Evolutionary conservation across 2,888 invertebrate genomes (phyloP).

Genomic region (Caenorhabditis plicata): DNA sequence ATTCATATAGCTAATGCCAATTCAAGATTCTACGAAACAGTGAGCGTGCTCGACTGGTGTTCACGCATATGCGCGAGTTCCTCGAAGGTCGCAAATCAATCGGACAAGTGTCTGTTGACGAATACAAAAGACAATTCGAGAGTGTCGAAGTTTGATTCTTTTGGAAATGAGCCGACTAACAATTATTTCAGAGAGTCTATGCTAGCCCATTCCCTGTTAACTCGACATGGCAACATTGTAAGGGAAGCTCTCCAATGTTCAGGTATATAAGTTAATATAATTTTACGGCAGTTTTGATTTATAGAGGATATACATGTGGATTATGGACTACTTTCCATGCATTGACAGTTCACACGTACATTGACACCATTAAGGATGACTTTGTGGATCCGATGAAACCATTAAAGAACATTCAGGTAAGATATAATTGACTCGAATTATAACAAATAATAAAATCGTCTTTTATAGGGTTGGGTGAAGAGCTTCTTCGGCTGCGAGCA

Average conservation of each 20-base stretch:
- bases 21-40: conserved; percentile 57
- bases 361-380: conserved; percentile 65
- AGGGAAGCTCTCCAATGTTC: conserved; percentile 69
- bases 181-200: conserved; percentile 46
- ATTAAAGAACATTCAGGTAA: conserved; percentile 55
- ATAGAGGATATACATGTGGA: conserved; percentile 75
- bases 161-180: neutral
- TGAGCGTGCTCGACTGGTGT: conserved; percentile 59
- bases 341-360: conserved; percentile 78
- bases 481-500: conserved; percentile 85
- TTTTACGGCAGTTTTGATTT: neutral
- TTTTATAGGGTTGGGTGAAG: conserved; percentile 44
- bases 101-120: conserved; percentile 46
- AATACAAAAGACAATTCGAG: conserved; percentile 61
- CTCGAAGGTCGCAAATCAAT: conserved; percentile 47
- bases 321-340: conserved; percentile 95
- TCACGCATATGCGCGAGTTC: conserved; percentile 57
- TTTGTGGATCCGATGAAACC: conserved; percentile 57
- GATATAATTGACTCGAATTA: neutral
- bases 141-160: conserved; percentile 49
- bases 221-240: conserved; percentile 63
- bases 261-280: no score
- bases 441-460: neutral
- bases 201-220: conserved; percentile 62
- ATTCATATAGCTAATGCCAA: neutral